Base-by-base conservation (phyloP, 2,888 invertebrate species). In the Eupithecia inturbata region DNA sequence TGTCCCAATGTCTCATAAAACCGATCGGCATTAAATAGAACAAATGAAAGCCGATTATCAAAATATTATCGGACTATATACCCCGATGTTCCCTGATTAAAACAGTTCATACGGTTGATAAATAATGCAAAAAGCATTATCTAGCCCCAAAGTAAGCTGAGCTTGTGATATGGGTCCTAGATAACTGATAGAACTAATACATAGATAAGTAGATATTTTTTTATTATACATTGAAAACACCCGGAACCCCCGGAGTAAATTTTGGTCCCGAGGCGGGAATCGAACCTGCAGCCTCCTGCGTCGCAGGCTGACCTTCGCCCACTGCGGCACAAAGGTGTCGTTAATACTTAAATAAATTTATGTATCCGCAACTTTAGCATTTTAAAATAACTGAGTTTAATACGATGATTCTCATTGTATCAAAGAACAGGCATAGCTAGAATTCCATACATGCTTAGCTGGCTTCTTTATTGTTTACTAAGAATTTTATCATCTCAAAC, bases 401-500 rank as follows among this genome's bases (percentile, higher is more conserved):
- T 12, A n/a, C 22, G 12, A 53, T 22, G 22, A 16, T 62, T 41
- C 68, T 33, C 22, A 79, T 89, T 88, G 85, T 86, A 85, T 87
- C 87, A 89, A 73, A 79, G 75, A 69, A 78, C 79, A 81, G 84
- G 82, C 83, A 82, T 82, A 82, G 83, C 82, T 83, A 84, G 84
- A 82, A 86, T 85, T 85, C 84, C 83, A 83, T 83, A 81, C 83
- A 83, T 84, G 81, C 81, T 82, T 81, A 82, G 79, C 79, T 78
- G 76, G 79, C 80, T 84, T 81, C 82, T 82, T 83, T 79, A 77
- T 79, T 82, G 82, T 84, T 83, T 89, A 87, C 86, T 85, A 82
- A 84, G 83, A 87, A 85, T 88, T 88, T 87, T 88, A 88, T 87
- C 86, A 88, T 88, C 87, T 84, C 80, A 77, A 80, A 78, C 80